Evolutionary conservation across 2,888 invertebrate genomes (phyloP).

Genomic region (Sesia apiformis): DNA sequence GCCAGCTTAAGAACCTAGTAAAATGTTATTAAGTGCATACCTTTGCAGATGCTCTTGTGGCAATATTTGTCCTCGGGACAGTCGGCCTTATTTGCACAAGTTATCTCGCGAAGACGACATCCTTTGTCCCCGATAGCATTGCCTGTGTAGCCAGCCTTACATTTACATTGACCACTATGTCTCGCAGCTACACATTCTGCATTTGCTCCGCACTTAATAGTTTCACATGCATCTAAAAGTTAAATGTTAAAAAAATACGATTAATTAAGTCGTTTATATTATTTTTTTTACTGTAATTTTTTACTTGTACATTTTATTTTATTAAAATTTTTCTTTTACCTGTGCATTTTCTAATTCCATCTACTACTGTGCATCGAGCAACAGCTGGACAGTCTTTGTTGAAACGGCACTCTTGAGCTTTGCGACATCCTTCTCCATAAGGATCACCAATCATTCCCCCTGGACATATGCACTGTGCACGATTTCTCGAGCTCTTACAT

Average conservation of each 20-base stretch:
- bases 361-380: slow-evolving; percentile 83
- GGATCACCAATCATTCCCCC: slow-evolving; percentile 88
- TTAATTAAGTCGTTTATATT: no score
- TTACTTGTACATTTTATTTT: no score
- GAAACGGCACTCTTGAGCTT: slow-evolving; percentile 85
- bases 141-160: slow-evolving; percentile 85
- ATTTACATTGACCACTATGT: slow-evolving; percentile 86
- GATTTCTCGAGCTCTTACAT: slow-evolving; percentile 86
- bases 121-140: slow-evolving; percentile 82
- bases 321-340: slow-evolving; percentile 40
- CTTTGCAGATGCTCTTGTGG: slow-evolving; percentile 85
- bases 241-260: neutral
- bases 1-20: neutral
- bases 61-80: slow-evolving; percentile 88
- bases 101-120: slow-evolving; percentile 83
- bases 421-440: slow-evolving; percentile 86
- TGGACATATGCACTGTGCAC: slow-evolving; percentile 87
- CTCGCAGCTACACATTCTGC: slow-evolving; percentile 86
- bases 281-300: no score
- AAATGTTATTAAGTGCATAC: slow-evolving; percentile 46
- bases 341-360: slow-evolving; percentile 85
- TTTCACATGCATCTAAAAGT: slow-evolving; percentile 83
- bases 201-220: slow-evolving; percentile 85
- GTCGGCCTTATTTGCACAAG: slow-evolving; percentile 81
- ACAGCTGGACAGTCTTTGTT: slow-evolving; percentile 87